phyloP scores from a whole-genome alignment of 2,113 vertebrate species.

The Nibea coibor region DNA sequence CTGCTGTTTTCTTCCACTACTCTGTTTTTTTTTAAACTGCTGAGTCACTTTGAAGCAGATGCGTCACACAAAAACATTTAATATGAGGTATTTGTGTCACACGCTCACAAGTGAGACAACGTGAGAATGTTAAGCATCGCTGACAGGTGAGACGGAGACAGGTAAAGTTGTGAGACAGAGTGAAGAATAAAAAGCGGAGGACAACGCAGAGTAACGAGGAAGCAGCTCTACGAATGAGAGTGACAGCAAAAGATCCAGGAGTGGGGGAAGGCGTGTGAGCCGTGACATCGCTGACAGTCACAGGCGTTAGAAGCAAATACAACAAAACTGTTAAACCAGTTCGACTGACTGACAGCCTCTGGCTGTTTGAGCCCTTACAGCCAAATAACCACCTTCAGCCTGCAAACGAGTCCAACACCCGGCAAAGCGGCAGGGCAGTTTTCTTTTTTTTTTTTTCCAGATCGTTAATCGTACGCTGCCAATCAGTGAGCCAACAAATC shows the following conservation, averaged over 20 bases:
- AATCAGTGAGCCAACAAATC: not conserved
- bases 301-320: constrained; percentile 2
- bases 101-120: not conserved
- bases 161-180: accelerated
- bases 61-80: constrained; percentile 5
- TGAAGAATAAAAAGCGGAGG: not conserved
- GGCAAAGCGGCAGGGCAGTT: not conserved
- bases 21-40: constrained; percentile 28
- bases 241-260: constrained; percentile 16
- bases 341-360: constrained; percentile 38
- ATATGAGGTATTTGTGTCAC: constrained; percentile 47
- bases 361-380: constrained; percentile 11
- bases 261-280: constrained; percentile 11
- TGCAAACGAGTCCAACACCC: not conserved
- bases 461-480: not conserved
- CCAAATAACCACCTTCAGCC: not conserved
- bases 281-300: constrained; percentile 13
- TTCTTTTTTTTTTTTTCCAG: not conserved
- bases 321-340: constrained; percentile 59
- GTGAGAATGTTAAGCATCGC: not conserved
- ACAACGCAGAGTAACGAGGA: not conserved
- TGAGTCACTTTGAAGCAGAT: constrained; percentile 54
- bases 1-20: constrained; percentile 8
- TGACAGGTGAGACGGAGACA: not conserved
- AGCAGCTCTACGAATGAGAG: not conserved